These are phyloP conservation scores for Aquatica leii DNA, from an alignment of 2,888 invertebrate genomes.

Conservation along the genomic window DNA sequence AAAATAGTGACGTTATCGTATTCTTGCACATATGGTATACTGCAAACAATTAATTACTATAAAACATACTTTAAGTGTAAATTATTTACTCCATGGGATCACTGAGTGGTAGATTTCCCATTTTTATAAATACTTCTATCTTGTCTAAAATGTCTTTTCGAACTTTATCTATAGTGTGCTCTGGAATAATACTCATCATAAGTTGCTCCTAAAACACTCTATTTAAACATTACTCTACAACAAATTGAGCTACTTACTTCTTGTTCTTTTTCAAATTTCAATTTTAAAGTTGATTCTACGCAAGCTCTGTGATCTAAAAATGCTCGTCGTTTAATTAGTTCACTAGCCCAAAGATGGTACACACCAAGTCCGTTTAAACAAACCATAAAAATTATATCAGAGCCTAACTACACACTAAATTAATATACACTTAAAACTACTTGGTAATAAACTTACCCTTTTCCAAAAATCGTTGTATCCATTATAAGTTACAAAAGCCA, in stretches of 20 bases:
- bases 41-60: slow-evolving; percentile 55
- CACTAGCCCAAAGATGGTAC: slow-evolving; percentile 89
- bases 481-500: slow-evolving; percentile 66
- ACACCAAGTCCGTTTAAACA: slow-evolving; percentile 84
- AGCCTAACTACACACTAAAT: slow-evolving; percentile 50
- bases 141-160: slow-evolving; percentile 64
- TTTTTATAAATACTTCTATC: slow-evolving; percentile 59
- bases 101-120: slow-evolving; percentile 39
- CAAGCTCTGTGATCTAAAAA: slow-evolving; percentile 88
- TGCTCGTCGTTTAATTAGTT: slow-evolving; percentile 84
- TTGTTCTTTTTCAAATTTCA: slow-evolving; percentile 86
- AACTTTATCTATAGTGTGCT: slow-evolving; percentile 76
- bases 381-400: slow-evolving; percentile 75
- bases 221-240: too few species aligned
- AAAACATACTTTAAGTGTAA: too few species aligned
- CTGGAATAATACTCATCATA: slow-evolving; percentile 85
- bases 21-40: slow-evolving; percentile 86
- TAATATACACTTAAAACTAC: slow-evolving; percentile 3
- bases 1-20: slow-evolving; percentile 90
- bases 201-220: slow-evolving; percentile 73
- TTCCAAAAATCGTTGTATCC: slow-evolving; percentile 16
- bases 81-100: slow-evolving; percentile 60
- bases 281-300: slow-evolving; percentile 82
- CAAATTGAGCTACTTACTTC: slow-evolving; percentile 68
- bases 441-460: slow-evolving; percentile 28